Percentiles rank a stretch among this genome's conserved stretches.
These are phyloP conservation scores for Hippolais icterina DNA, from an alignment of 2,113 vertebrate genomes.

Conservation along the genomic window DNA sequence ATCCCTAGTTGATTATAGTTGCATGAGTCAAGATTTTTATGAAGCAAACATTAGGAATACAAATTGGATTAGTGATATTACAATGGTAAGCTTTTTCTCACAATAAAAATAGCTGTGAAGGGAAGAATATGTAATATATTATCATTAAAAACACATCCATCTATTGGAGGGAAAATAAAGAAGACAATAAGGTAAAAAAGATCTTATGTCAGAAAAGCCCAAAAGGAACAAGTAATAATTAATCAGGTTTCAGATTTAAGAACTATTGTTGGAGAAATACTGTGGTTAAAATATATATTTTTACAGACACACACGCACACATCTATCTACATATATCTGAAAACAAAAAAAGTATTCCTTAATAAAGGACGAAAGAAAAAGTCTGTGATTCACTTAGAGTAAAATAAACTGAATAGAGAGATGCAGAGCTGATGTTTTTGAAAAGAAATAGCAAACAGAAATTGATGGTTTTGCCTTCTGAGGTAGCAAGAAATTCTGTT, in stretches of 20 bases:
- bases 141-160: background rate
- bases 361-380: background rate
- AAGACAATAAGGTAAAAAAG: background rate
- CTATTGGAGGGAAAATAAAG: background rate
- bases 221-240: background rate
- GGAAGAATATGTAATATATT: background rate
- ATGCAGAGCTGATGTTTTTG: background rate
- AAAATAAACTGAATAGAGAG: background rate
- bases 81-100: conserved; percentile 23
- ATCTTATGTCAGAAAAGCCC: background rate
- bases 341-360: background rate
- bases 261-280: background rate
- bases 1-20: conserved; percentile 44
- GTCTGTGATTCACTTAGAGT: background rate
- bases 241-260: background rate
- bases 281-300: background rate
- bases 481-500: background rate
- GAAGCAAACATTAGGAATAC: conserved; percentile 32
- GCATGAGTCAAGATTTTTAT: conserved; percentile 40
- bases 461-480: background rate
- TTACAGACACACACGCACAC: background rate
- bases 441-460: background rate
- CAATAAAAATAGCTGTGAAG: conserved; percentile 4
- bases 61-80: conserved; percentile 46
- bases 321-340: background rate